phyloP scores from a whole-genome alignment of 2,797 vertebrate genomes.

The Scomberomorus guttatus region DNA sequence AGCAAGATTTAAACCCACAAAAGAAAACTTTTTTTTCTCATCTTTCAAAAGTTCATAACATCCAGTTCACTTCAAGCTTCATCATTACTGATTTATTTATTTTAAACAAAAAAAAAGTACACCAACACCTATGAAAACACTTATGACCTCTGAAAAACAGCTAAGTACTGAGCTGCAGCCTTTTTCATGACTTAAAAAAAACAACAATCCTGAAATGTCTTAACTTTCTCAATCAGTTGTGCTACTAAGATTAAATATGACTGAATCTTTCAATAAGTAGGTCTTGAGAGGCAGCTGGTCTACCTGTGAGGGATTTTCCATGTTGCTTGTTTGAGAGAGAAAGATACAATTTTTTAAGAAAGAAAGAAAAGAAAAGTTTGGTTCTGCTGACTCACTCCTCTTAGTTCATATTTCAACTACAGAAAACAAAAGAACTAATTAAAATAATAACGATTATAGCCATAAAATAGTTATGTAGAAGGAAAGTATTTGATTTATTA shows the following conservation, averaged over 20 bases:
- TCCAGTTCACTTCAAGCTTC: background rate
- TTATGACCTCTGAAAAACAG: too few species aligned
- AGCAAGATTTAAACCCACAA: background rate
- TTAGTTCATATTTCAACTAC: background rate
- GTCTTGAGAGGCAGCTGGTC: background rate
- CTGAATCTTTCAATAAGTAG: background rate
- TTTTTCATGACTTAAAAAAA: background rate
- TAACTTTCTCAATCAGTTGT: background rate
- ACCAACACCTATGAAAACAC: background rate
- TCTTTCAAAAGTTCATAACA: too few species aligned
- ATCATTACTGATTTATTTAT: background rate
- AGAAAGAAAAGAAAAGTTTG: background rate
- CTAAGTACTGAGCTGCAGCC: background rate
- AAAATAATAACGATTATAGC: background rate
- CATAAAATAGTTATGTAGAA: fast-evolving
- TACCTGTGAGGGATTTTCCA: background rate
- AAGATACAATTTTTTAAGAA: background rate
- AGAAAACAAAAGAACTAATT: background rate
- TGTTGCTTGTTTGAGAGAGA: background rate
- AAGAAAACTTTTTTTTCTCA: background rate
- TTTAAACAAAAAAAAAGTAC: background rate
- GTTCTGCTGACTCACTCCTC: background rate
- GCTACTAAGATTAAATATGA: background rate
- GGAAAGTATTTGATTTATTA: background rate
- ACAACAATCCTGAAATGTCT: background rate